phyloP scores from a whole-genome alignment of 2,113 vertebrate genomes.

The Larimichthys polyactis region DNA sequence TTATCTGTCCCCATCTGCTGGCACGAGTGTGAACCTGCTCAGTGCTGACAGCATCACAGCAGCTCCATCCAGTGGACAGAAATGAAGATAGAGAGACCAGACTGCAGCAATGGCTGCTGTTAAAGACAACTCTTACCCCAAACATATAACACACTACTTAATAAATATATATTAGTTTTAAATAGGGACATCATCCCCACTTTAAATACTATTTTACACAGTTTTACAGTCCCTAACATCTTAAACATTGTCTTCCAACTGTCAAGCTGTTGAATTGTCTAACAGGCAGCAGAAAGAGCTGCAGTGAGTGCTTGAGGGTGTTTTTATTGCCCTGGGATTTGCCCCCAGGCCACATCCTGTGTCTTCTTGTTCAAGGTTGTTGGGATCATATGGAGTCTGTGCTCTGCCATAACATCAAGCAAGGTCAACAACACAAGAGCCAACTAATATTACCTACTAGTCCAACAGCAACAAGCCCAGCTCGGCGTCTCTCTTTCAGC shows the following conservation, averaged over 20 bases:
- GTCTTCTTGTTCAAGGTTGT: not conserved
- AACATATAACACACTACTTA: no score
- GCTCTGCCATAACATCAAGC: no score
- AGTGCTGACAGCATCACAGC: slow-evolving; percentile 22
- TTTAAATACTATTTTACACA: not conserved
- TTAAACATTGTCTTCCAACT: not conserved
- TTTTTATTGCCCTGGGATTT: not conserved
- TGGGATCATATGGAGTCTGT: not conserved
- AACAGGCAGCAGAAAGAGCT: not conserved
- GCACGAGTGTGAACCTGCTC: slow-evolving; percentile 26
- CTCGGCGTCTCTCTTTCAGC: no score
- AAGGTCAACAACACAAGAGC: no score
- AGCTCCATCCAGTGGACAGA: slow-evolving; percentile 43
- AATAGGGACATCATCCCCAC: not conserved
- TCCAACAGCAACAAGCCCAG: no score
- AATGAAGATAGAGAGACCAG: not conserved
- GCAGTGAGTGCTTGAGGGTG: not conserved
- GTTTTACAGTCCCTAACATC: not conserved
- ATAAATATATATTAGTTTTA: not conserved
- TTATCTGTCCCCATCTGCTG: slow-evolving; percentile 71
- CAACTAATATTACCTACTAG: no score
- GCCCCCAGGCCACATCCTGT: not conserved
- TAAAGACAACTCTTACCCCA: not conserved
- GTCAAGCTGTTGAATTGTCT: not conserved
- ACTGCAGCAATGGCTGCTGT: not conserved